Evolutionary conservation across 1,140 invertebrate species (phyloP).

Genomic region (Teleogryllus occipitalis): DNA sequence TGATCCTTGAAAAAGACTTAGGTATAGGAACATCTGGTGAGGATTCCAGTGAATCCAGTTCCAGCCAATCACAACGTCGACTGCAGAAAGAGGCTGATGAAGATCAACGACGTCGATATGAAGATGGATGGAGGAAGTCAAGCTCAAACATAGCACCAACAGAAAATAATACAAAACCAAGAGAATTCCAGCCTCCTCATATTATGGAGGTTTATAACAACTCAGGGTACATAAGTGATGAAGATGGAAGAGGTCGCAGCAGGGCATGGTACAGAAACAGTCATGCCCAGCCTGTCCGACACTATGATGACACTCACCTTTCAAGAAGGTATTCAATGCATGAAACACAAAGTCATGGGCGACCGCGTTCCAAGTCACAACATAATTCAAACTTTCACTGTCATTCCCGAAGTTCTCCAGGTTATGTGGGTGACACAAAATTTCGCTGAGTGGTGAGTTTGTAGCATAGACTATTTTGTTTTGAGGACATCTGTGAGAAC

Average conservation of each 20-base stretch:
- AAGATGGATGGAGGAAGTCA: slow-evolving; percentile 61
- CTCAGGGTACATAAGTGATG: slow-evolving; percentile 33
- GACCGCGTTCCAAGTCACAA: slow-evolving; percentile 43
- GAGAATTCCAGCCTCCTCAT: slow-evolving; percentile 36
- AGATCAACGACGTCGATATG: slow-evolving; percentile 48
- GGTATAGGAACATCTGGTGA: slow-evolving; percentile 78
- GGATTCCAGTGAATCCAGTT: slow-evolving; percentile 64
- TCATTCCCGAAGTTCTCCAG: slow-evolving; percentile 29
- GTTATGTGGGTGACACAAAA: slow-evolving; percentile 49
- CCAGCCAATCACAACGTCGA: slow-evolving; percentile 53
- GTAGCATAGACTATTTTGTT: background rate
- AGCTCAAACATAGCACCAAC: slow-evolving; percentile 36
- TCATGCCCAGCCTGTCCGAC: background rate
- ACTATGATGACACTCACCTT: slow-evolving; percentile 18
- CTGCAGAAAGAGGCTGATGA: slow-evolving; percentile 44
- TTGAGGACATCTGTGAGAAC: background rate
- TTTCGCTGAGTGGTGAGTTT: slow-evolving; percentile 39
- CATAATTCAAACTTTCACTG: slow-evolving; percentile 42
- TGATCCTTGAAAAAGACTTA: slow-evolving; percentile 62
- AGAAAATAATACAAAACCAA: slow-evolving; percentile 44
- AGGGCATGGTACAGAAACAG: slow-evolving; percentile 7
- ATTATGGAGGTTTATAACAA: slow-evolving; percentile 33
- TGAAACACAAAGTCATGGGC: slow-evolving; percentile 20
- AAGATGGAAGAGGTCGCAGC: slow-evolving; percentile 5
- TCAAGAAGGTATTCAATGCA: slow-evolving; percentile 14